These are phyloP conservation scores for Drosophila maculinotata DNA, from an alignment of 2,888 invertebrate species.

Conservation along the genomic window DNA sequence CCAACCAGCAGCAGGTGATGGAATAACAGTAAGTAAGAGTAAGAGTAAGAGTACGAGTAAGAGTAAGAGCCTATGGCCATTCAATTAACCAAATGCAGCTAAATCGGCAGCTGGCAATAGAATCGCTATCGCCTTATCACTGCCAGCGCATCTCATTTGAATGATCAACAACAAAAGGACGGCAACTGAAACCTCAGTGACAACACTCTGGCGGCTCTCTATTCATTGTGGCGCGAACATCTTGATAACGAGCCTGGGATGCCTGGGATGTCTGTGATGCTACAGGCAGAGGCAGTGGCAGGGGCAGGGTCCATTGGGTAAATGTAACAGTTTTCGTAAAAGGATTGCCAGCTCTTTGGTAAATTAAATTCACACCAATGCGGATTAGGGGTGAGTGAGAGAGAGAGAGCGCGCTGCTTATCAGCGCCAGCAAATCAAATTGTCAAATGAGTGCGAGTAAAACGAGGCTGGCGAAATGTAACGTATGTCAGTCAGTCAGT, in stretches of 20 bases:
- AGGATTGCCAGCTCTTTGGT: conserved; percentile 72
- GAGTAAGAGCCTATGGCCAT: conserved; percentile 5
- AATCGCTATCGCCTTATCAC: conserved; percentile 40
- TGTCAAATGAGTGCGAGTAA: conserved; percentile 66
- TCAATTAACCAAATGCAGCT: conserved; percentile 40
- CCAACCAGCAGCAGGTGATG: conserved; percentile 36
- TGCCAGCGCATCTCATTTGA: conserved; percentile 52
- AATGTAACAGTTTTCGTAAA: conserved; percentile 62
- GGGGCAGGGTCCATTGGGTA: conserved; percentile 21
- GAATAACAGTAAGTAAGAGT: not conserved
- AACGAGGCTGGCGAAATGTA: conserved; percentile 31
- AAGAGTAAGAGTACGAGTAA: conserved; percentile 1
- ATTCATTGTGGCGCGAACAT: conserved; percentile 68
- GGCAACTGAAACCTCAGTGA: conserved; percentile 26
- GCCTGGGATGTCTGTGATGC: not conserved
- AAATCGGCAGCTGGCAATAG: conserved; percentile 59
- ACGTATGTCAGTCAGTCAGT: conserved; percentile 47
- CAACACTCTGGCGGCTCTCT: conserved; percentile 23
- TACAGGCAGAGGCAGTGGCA: not conserved
- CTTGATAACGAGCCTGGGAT: conserved; percentile 66
- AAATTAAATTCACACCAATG: conserved; percentile 78
- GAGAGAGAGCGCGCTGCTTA: conserved; percentile 27
- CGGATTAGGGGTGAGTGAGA: conserved; percentile 65
- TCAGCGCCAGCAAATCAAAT: conserved; percentile 67
- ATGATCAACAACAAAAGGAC: conserved; percentile 48